Evolutionary conservation across 2,888 invertebrate species (phyloP).

Genomic region (Nomada ferruginata): DNA sequence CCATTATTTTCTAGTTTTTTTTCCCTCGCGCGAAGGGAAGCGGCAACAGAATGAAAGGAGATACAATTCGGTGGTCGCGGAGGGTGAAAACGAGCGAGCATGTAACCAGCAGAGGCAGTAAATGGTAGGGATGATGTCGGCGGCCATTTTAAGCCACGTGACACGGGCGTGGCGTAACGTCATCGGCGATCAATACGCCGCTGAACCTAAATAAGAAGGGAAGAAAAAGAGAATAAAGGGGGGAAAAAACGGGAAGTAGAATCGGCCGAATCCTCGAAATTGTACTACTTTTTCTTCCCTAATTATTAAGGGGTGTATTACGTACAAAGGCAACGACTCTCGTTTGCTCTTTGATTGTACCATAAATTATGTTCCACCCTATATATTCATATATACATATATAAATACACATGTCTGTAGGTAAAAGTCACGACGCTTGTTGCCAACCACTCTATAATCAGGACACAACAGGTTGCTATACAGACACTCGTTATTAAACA

Average conservation of each 20-base stretch:
- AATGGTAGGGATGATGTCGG: conserved; percentile 42
- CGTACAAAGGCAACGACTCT: no score
- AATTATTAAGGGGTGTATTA: no score
- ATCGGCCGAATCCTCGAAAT: conserved; percentile 19
- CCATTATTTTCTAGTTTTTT: conserved; percentile 20
- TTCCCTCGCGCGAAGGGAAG: background rate
- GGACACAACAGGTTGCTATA: conserved; percentile 31
- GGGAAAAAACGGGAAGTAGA: conserved; percentile 37
- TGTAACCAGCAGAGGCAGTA: conserved; percentile 15
- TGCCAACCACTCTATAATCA: conserved; percentile 33
- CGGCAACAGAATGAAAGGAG: conserved; percentile 37
- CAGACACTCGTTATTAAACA: conserved; percentile 21
- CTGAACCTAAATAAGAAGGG: conserved; percentile 64
- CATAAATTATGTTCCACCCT: background rate
- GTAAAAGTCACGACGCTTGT: conserved; percentile 12
- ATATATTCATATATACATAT: background rate
- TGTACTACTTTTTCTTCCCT: background rate
- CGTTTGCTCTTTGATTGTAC: background rate
- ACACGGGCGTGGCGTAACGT: conserved; percentile 83
- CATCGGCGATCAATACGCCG: conserved; percentile 82
- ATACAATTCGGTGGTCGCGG: conserved; percentile 10
- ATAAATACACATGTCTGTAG: background rate
- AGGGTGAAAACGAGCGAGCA: conserved; percentile 37
- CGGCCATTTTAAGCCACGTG: conserved; percentile 82
- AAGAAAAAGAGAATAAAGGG: conserved; percentile 22